Base-by-base conservation (phyloP, 2,113 vertebrate species). In the Xyliphius kryptos region DNA sequence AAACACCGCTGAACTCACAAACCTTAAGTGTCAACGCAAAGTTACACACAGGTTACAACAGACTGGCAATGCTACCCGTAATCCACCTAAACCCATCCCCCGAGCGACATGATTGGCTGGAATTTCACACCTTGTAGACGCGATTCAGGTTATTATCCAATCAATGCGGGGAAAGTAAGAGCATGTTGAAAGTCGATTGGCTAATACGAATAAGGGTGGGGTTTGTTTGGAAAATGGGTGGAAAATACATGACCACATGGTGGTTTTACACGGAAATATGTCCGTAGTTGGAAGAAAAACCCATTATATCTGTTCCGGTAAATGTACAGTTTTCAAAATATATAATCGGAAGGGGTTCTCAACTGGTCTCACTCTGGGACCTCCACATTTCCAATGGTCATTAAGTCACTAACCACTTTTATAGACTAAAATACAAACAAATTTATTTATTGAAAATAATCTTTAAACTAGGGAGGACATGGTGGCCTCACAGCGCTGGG, bases 1-100 rank as follows among this genome's bases (percentile, higher is more conserved):
- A 13, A 46, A 46, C 14, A 6, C 43, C n/a, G 43, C 12, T n/a
- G 6, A 1, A 6, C 43, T 46, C 12, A 1, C 1, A 15, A 13
- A 6, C 13, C 14, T n/a, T 13, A 46, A 46, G 13, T 14, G 9
- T 12, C 40, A 41, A 2, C 5, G 6, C 6, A 20, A 36, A 38
- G 10, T 61, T 61, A 6, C 46, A 6, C 5, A 5, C 46, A n/a
- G 15, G 7, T 61, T 61, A 38, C 46, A 49, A 16, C 26, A 50
- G 46, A 1, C 7, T 1, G 1, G 9, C 22, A 1, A 14, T 38
- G 15, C 26, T 12, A 50, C 46, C 58, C 46, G 46, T 61, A 20
- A 37, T 37, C 10, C 15, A 3, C 36, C 65, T 72, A 75, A 66
- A 69, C 75, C 79, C 77, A 81, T n/a, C 81, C 79, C 81, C 72